Percentiles rank a stretch among this genome's conserved stretches.
Conservation (phyloP, 2,113 vertebrate species). For the Phyllostomus hastatus region DNA sequence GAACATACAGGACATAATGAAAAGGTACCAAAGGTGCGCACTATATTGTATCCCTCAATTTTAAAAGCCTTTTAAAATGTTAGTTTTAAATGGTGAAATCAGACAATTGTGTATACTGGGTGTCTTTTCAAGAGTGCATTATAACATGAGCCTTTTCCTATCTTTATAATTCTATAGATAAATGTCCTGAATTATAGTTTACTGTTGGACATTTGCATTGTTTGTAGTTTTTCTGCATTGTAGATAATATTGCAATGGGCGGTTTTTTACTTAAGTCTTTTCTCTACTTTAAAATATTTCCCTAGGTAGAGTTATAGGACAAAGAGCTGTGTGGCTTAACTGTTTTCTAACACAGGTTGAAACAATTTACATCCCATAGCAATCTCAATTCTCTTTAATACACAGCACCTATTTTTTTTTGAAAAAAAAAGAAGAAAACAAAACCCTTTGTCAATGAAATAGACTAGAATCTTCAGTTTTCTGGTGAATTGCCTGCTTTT, state of each 20-base stretch:
- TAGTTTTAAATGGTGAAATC: not conserved
- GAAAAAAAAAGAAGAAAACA: not conserved
- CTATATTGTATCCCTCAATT: not conserved
- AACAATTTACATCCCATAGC: not conserved
- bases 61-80: not conserved
- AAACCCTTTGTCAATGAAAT: not conserved
- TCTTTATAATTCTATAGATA: not conserved
- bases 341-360: not conserved
- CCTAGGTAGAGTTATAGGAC: not conserved
- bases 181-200: not conserved
- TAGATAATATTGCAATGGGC: not conserved
- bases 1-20: not conserved
- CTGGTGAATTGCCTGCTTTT: not conserved
- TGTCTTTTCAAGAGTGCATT: not conserved
- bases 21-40: not conserved
- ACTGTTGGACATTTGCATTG: not conserved
- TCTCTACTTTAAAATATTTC: not conserved
- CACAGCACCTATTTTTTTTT: not conserved
- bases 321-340: not conserved
- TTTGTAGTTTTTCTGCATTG: not conserved
- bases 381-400: not conserved
- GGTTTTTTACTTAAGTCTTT: not conserved
- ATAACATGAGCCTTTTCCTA: not conserved
- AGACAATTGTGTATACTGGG: not conserved
- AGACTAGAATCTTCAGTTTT: not conserved